Conservation (phyloP, 1,140 invertebrate genomes). For the Metaphire vulgaris region DNA sequence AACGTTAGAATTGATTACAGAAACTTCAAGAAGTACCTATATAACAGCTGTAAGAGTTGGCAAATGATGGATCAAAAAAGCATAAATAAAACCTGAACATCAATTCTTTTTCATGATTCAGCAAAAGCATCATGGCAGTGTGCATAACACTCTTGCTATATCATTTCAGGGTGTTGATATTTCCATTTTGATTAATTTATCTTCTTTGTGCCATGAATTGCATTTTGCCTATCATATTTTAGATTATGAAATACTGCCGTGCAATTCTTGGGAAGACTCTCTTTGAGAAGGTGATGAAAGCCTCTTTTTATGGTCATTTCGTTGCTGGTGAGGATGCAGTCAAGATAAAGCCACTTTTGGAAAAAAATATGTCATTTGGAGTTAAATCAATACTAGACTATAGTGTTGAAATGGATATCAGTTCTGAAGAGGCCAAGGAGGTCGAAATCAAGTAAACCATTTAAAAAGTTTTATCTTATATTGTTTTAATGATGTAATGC, state of each 20-base stretch:
- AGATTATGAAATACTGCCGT: conserved; percentile 81
- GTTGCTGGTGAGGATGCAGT: conserved; percentile 58
- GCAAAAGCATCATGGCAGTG: too few relatives aligned
- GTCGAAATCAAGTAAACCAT: too few relatives aligned
- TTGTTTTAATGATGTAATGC: conserved; percentile 2
- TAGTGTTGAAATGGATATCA: conserved; percentile 93
- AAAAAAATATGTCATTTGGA: conserved; percentile 77
- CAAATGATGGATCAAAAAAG: too few relatives aligned
- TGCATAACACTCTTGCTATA: too few relatives aligned
- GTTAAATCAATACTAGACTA: conserved; percentile 98
- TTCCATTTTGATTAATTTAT: conserved; percentile 35
- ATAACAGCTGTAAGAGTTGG: too few relatives aligned
- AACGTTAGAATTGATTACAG: too few relatives aligned
- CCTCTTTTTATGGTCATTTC: conserved; percentile 97
- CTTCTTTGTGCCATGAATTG: too few relatives aligned
- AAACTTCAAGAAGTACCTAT: too few relatives aligned
- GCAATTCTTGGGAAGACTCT: conserved; percentile 74
- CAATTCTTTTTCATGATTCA: too few relatives aligned
- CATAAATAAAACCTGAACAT: too few relatives aligned
- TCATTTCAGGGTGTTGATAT: conserved; percentile 5
- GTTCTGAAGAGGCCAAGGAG: conserved; percentile 78
- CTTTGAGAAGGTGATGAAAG: conserved; percentile 82
- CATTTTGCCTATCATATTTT: too few relatives aligned
- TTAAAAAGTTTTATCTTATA: conserved; percentile 3
- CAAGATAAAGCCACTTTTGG: conserved; percentile 61